Percentiles rank a stretch among this genome's conserved stretches.
Evolutionary conservation across 2,797 vertebrate genomes (phyloP).

Genomic region (Caiman crocodilus): DNA sequence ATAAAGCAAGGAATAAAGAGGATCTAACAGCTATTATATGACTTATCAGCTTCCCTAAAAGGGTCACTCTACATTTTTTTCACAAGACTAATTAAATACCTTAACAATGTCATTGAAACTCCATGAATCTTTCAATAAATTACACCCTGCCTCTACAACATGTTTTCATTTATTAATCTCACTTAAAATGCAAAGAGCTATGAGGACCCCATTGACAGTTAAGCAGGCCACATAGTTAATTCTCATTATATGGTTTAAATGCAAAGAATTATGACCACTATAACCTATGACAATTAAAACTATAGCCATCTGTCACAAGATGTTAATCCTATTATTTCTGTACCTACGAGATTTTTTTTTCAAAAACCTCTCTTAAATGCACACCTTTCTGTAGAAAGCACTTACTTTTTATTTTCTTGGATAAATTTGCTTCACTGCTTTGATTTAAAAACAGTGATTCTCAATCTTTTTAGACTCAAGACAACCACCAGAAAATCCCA

Average conservation of each 20-base stretch:
- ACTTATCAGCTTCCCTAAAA: slow-evolving; percentile 86
- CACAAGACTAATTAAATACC: slow-evolving; percentile 88
- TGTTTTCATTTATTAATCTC: slow-evolving; percentile 93
- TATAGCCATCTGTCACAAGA: slow-evolving; percentile 69
- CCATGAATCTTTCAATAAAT: slow-evolving; percentile 85
- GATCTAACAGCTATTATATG: slow-evolving; percentile 88
- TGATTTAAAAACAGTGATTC: too few species aligned
- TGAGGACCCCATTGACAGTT: slow-evolving; percentile 84
- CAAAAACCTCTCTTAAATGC: slow-evolving; percentile 48
- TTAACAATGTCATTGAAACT: slow-evolving; percentile 86
- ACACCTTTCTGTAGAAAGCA: slow-evolving; percentile 24
- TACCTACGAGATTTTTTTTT: slow-evolving; percentile 33
- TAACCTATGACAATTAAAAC: slow-evolving; percentile 80
- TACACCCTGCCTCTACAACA: slow-evolving; percentile 79
- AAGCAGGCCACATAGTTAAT: slow-evolving; percentile 78
- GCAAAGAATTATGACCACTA: slow-evolving; percentile 76
- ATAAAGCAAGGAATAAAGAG: slow-evolving; percentile 84
- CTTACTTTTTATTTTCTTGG: background rate
- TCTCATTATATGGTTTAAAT: slow-evolving; percentile 79
- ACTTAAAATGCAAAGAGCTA: slow-evolving; percentile 89
- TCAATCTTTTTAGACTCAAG: too few species aligned
- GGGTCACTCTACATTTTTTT: slow-evolving; percentile 84
- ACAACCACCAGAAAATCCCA: too few species aligned
- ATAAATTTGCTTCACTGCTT: background rate
- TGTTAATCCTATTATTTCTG: slow-evolving; percentile 82